Base-by-base conservation (phyloP, 2,113 vertebrate species). In the Cyprinus carpio region DNA sequence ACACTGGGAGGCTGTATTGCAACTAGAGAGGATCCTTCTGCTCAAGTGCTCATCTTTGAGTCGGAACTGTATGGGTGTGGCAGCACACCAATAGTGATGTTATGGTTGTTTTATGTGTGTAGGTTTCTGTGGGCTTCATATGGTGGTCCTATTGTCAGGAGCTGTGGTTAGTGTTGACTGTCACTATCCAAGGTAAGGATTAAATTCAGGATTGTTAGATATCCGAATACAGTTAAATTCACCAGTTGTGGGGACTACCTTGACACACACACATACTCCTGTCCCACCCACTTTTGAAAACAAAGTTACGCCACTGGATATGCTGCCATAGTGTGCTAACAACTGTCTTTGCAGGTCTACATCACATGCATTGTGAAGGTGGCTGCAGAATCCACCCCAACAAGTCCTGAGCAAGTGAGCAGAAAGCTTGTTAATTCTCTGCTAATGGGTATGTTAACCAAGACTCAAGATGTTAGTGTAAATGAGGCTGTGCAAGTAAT, bases 171-270 rank as follows among this genome's bases (percentile, higher is more conserved):
- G 31, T 13, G 83, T 94, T 40, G 77, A 92, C 54, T 94, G 94
- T 81, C 88, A 81, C 76, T 95, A 93, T 78, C 81, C 20, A 62
- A 93, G 93, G 92, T 95, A 86, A 90, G 49, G 5, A 16, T 6
- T 76, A 0, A 23, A 18, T 34, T 58, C 29, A 16, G 4, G 5
- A 11, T 37, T 71, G 23, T 2, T n/a, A 13, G 58, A 3, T 27
- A 11, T 56, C 9, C 6, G 0, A 34, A 34, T 5, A 34, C 34
- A 4, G 1, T 34, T 34, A 34, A 34, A 34, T 5, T 34, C 4
- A 34, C 34, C 34, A 34, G 34, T 34, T 34, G 34, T 34, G 34
- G 4, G 4, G 34, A 34, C 34, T 34, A 5, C 34, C 34, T 34
- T 34, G 34, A 34, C 34, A 34, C 34, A 34, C 31, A 6, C 34